phyloP scores from a whole-genome alignment of 2,113 vertebrate genomes.

The Catharus fuscescens region DNA sequence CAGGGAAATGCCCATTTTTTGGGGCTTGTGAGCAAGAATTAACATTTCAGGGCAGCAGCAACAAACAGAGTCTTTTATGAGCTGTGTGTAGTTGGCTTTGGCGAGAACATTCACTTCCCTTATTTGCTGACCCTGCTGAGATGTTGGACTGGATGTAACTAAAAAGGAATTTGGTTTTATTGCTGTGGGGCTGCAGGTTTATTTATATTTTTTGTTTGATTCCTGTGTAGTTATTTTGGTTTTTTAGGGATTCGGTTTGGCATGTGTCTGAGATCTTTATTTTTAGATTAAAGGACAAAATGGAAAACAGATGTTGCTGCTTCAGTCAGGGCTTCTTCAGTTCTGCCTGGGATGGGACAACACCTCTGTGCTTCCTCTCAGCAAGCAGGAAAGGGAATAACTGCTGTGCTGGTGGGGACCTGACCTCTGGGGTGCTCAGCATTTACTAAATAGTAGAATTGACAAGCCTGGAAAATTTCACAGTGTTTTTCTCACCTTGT shows the following conservation, averaged over 20 bases:
- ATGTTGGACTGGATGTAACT: slow-evolving; percentile 41
- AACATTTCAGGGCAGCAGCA: not conserved
- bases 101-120: slow-evolving; percentile 1
- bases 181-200: slow-evolving; percentile 50
- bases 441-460: not conserved
- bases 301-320: slow-evolving; percentile 67
- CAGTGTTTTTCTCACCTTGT: not conserved
- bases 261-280: slow-evolving; percentile 53
- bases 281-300: slow-evolving; percentile 65
- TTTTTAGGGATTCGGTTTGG: slow-evolving; percentile 63
- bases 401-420: not conserved
- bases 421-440: not conserved
- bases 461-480: not conserved
- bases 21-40: not conserved
- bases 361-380: slow-evolving; percentile 18
- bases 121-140: slow-evolving; percentile 19
- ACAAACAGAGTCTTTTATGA: not conserved
- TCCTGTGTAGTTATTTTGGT: slow-evolving; percentile 62
- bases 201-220: slow-evolving; percentile 65
- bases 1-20: not conserved
- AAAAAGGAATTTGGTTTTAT: slow-evolving; percentile 55
- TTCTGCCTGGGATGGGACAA: not conserved
- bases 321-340: not conserved
- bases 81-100: not conserved
- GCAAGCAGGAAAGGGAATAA: not conserved